A percentile compares a stretch with the other conserved stretches of the same genome.
Conservation (phyloP, 2,113 vertebrate species). For the Turnix velox region DNA sequence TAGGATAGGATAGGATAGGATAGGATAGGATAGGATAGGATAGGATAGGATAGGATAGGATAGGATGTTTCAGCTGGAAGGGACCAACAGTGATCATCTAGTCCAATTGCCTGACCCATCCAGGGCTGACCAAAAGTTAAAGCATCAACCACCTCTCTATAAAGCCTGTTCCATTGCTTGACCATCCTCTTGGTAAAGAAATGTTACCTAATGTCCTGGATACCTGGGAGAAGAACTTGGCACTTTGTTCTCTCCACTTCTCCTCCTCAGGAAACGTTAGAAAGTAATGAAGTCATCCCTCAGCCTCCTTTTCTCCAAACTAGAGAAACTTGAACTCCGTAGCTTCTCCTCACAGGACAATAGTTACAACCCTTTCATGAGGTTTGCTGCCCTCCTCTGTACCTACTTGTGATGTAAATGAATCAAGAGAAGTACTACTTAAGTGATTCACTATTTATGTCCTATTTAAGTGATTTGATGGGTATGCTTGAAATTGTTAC, state of each 20-base stretch:
- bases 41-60: not conserved
- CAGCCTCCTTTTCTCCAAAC: not conserved
- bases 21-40: too few species aligned
- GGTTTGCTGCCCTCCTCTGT: not conserved
- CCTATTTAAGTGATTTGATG: not conserved
- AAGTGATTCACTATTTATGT: not conserved
- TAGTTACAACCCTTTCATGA: accelerated
- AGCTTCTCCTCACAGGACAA: not conserved
- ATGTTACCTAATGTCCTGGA: not conserved
- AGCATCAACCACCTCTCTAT: accelerated
- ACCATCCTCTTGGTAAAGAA: not conserved
- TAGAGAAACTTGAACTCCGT: not conserved
- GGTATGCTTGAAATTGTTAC: not conserved
- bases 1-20: not conserved
- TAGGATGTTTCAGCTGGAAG: not conserved
- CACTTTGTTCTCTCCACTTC: not conserved
- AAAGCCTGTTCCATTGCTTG: not conserved
- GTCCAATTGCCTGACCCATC: not conserved
- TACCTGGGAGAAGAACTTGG: not conserved
- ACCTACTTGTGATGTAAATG: not conserved
- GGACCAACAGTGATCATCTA: accelerated
- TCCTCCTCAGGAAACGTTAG: not conserved
- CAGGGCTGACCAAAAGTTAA: not conserved
- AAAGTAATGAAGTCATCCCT: not conserved
- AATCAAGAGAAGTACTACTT: not conserved